Evolutionary conservation across 2,113 vertebrate genomes (phyloP), one percentile per base, ranked within the genome.

Genomic region (Salvelinus sp.): DNA sequence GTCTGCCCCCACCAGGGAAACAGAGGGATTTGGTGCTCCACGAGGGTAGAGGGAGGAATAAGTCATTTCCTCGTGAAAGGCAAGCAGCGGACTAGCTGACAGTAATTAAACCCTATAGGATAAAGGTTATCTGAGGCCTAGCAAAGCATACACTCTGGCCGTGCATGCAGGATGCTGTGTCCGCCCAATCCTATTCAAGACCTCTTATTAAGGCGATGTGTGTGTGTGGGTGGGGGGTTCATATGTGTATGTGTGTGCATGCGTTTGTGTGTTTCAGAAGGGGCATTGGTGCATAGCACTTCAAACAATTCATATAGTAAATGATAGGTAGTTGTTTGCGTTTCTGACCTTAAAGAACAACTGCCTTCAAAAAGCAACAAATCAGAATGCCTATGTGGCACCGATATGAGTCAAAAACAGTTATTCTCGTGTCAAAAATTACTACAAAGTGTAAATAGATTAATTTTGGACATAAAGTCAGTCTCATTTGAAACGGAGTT

Each of bases 21-120:
- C 83, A 86, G 88, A 90, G 90, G 91, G 92, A 92, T 94, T 92
- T 92, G 85, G 85, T 54, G 83, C 85, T 92, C 83, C 84, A 89
- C 78, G 89, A 91, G 88, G 89, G 90, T 85, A 88, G 81, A 88
- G 90, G 86, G 82, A 88, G 90, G 86, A 93, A 92, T 91, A 91
- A 92, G 91, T 92, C 83, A 88, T 92, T 92, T 91, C 90, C 91
- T 92, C 89, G 85, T 91, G 91, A 90, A 92, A 91, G 91, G 88
- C 90, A 92, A 83, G 79, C 87, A 90, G 90, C 79, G 82, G 87
- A 88, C 89, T 86, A 85, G 83, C 90, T 91, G 83, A 90, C 90
- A 90, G 92, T 94, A 93, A 93, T 94, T 93, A 94, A 93, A 92
- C 93, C 92, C 91, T 88, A 89, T 93, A 94, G 92, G 90, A 91